Base-by-base conservation (phyloP, 1,140 invertebrate genomes). In the Drosophila varians region DNA sequence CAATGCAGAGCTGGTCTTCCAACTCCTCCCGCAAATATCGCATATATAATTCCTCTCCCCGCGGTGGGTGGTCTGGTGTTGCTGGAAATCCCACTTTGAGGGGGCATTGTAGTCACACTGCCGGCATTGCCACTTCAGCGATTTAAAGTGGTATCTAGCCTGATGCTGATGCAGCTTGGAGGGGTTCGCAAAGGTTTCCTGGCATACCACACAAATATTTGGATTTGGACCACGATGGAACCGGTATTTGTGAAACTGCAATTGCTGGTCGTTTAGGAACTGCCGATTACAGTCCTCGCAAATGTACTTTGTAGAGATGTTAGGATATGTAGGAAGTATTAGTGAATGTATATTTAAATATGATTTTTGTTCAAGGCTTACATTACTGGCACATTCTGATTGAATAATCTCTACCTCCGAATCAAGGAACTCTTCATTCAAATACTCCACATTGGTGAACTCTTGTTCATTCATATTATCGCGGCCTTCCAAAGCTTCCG, bases 31-130 rank as follows among this genome's bases (percentile, higher is more conserved):
- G 25, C 74, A 77, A 6, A 71, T 0, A 14, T 77, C 72, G 14
- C 74, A 77, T 19, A 36, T 58, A 19, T 47, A 77, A 14, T 75
- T 74, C 0, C 74, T 38, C 19, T 46, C 43, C 1, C 58, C 66
- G 9, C 34, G 51, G 14, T 77, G 74, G 8, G 46, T 51, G 6
- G 18, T n/a, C 19, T 71, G 19, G 21, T 77, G 74, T 2, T 26
- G 23, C 0, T 55, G 43, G 3, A 55, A 57, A 4, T 77, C 74
- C 72, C 72, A 75, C 14, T 75, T 77, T 7, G 23, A 65, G 2
- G 66, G 38, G 1, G 74, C 49, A 19, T 56, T 52, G 26, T 77
- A 77, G 7, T 34, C 61, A 42, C 74, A 77, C 6, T 14, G 7
- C 2, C 11, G 16, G 18, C 74, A 77, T 21, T 60, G 54, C 58